These are phyloP conservation scores for Brachypteracias leptosomus DNA, from an alignment of 2,113 vertebrate species.

Conservation along the genomic window DNA sequence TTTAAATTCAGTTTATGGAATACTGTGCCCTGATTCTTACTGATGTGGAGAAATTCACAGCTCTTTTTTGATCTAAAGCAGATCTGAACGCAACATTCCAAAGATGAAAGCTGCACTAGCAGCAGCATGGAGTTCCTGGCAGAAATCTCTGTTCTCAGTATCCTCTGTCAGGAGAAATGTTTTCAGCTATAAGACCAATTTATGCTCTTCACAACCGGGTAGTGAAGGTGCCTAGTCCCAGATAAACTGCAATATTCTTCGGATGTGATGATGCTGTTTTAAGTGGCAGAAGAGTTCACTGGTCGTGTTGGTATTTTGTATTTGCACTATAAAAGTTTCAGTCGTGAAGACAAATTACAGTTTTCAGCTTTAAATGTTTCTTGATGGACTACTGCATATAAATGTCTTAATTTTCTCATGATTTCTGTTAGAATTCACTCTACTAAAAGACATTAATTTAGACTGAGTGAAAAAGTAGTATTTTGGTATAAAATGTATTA, in stretches of 20 bases:
- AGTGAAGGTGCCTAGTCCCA: not conserved
- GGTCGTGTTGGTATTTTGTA: not conserved
- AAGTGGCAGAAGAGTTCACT: not conserved
- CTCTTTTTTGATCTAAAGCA: slow-evolving; percentile 35
- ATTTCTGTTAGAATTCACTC: not conserved
- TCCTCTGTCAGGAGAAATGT: not conserved
- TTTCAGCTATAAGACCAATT: not conserved
- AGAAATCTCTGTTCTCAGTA: slow-evolving; percentile 35
- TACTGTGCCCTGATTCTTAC: not conserved
- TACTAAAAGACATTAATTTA: not conserved
- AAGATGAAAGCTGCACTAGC: slow-evolving; percentile 22
- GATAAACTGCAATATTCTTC: not conserved
- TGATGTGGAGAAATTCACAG: not conserved
- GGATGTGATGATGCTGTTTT: not conserved
- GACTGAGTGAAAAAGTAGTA: not conserved
- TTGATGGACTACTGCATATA: not conserved
- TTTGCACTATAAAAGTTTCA: not conserved
- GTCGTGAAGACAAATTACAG: not conserved
- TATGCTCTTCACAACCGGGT: not conserved
- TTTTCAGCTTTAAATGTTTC: not conserved
- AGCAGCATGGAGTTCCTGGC: not conserved
- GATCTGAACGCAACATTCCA: slow-evolving; percentile 13
- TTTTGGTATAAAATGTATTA: not conserved
- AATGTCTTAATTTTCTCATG: not conserved
- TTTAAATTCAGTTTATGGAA: not conserved